Base-by-base conservation (phyloP, 2,797 vertebrate species). In the Prionace glauca region DNA sequence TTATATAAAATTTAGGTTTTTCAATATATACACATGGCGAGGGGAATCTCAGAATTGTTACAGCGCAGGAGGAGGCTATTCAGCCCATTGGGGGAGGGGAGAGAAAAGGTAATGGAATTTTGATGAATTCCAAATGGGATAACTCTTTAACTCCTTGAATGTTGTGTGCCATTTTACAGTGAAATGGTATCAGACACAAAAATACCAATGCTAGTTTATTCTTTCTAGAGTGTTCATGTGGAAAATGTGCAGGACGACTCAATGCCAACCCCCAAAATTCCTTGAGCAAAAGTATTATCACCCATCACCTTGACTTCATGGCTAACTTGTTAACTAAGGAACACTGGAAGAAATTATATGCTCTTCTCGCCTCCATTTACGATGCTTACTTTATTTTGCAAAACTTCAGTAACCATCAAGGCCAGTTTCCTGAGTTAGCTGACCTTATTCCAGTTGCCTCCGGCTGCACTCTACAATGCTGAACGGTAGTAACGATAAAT, bases 391-490 rank as follows among this genome's bases (percentile, higher is more conserved):
- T 90, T 79, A n/a, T 16, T 79, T 90, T 62, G 87, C 60, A 18
- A 62, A 56, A 62, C 26, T 69, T 69, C 88, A 24, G n/a, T 92
- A 69, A 92, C 65, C 20, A 67, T 92, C n/a, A 69, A 26, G 20
- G 62, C n/a, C n/a, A 69, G 69, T 69, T 92, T 92, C 90, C 90
- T 92, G 62, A 36, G 90, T 69, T 69, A 41, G n/a, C 90, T 36
- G n/a, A 92, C n/a, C 20, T 67, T n/a, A 92, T 69, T 92, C n/a
- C 20, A 41, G n/a, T 69, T 92, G 62, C 90, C n/a, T 36, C 90
- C 69, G 90, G 90, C 20, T 67, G 62, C 36, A 92, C 65, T 41
- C n/a, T 41, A 20, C 41, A 92, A 3, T n/a, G 41, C 18, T 65
- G 36, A 92, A 92, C 69, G 62, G 69, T 41, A 69, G 90, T 24